Evolutionary conservation across 2,797 vertebrate species (phyloP).

Genomic region (Helicolenus hilgendorfi): DNA sequence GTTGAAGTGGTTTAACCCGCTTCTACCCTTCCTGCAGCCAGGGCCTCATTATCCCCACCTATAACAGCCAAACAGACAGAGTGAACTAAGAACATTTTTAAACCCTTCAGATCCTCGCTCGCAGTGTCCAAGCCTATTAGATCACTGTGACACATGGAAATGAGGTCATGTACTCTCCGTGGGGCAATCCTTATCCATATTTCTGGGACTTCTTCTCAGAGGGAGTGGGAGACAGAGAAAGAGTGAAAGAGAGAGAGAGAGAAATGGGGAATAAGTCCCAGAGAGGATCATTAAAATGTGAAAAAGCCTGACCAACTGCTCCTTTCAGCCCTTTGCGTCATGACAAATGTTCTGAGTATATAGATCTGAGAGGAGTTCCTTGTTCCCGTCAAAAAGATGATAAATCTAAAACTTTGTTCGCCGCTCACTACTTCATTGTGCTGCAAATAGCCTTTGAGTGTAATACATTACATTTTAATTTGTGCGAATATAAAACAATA

Average conservation of each 20-base stretch:
- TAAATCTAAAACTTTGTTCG: constrained; percentile 52
- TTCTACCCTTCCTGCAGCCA: constrained; percentile 12
- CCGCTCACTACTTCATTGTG: constrained; percentile 11
- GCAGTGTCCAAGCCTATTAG: constrained; percentile 78
- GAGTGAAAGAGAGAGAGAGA: constrained; percentile 19
- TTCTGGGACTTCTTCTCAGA: constrained; percentile 66
- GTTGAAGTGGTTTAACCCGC: constrained; percentile 25
- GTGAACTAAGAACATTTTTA: constrained; percentile 65
- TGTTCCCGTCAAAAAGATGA: constrained; percentile 57
- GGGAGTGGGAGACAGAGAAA: constrained; percentile 36
- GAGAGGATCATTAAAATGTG: constrained; percentile 80
- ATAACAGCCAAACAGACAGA: constrained; percentile 38
- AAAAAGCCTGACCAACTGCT: constrained; percentile 60
- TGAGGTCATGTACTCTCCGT: constrained; percentile 76
- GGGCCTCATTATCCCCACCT: constrained; percentile 58
- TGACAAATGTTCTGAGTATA: constrained; percentile 77
- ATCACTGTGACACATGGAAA: constrained; percentile 84
- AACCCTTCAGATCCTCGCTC: constrained; percentile 63
- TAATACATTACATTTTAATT: constrained; percentile 11
- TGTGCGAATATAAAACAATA: constrained; percentile 52
- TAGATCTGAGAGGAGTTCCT: constrained; percentile 51
- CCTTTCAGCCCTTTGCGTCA: constrained; percentile 67
- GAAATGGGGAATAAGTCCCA: constrained; percentile 63
- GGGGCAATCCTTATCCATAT: constrained; percentile 72
- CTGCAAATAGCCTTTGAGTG: constrained; percentile 26